Conservation (phyloP, 2,797 vertebrate species). For the Melanotaenia pygmaea region DNA sequence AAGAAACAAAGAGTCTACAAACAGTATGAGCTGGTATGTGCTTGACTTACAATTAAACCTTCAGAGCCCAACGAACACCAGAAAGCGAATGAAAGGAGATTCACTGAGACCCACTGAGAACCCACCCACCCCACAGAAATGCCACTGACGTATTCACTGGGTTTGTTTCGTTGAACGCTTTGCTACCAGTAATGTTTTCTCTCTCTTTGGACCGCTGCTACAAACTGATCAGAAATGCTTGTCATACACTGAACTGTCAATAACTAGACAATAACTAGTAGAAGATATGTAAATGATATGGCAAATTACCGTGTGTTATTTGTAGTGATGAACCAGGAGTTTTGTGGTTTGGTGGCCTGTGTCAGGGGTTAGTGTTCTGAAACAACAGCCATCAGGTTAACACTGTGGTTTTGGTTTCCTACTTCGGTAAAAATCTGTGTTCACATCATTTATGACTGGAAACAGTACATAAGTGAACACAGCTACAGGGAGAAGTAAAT, state of each 20-base stretch:
- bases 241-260: too few relatives aligned
- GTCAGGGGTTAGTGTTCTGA: neutral
- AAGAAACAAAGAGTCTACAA: conserved; percentile 63
- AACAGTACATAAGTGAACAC: neutral
- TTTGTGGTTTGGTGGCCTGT: neutral
- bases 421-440: conserved; percentile 23
- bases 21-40: conserved; percentile 75
- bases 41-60: conserved; percentile 53
- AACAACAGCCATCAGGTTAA: conserved; percentile 21
- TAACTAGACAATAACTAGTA: neutral
- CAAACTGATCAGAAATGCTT: neutral
- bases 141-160: neutral
- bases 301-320: neutral
- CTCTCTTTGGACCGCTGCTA: neutral
- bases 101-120: neutral
- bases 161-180: neutral
- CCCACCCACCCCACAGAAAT: neutral
- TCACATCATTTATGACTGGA: conserved; percentile 15
- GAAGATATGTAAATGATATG: neutral
- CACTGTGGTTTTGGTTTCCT: conserved; percentile 25
- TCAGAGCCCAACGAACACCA: conserved; percentile 25
- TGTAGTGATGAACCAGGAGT: too few relatives aligned
- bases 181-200: neutral
- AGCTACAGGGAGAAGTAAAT: conserved; percentile 13
- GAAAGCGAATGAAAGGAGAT: conserved; percentile 14